Evolutionary conservation across 2,113 vertebrate genomes (phyloP).

Genomic region (Plotosus lineatus): DNA sequence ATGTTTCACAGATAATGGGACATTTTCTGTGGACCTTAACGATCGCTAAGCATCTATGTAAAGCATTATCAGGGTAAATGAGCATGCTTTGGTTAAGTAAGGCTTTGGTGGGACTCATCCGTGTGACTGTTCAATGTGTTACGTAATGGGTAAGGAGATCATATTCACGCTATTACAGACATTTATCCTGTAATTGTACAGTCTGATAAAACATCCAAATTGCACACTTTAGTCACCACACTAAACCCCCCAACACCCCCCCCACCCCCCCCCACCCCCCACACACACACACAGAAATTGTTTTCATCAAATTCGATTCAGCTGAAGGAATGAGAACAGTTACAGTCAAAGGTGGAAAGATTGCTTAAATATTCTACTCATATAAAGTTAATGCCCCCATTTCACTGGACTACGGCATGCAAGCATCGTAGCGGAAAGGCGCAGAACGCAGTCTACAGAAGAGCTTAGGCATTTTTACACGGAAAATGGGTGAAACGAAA

Average conservation of each 20-base stretch:
- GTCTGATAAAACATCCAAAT: not conserved
- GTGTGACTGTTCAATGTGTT: not conserved
- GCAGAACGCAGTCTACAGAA: too few relatives aligned
- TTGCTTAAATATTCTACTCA: too few relatives aligned
- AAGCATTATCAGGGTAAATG: not conserved
- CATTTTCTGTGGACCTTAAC: constrained; percentile 25
- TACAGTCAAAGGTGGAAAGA: too few relatives aligned
- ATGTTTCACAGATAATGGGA: not conserved
- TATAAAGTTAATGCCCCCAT: too few relatives aligned
- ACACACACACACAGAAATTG: too few relatives aligned
- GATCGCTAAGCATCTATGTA: constrained; percentile 4
- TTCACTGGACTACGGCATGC: too few relatives aligned
- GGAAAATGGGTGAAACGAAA: too few relatives aligned
- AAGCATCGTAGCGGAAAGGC: too few relatives aligned
- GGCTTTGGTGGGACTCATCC: not conserved
- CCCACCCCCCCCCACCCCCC: too few relatives aligned
- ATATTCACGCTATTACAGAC: not conserved
- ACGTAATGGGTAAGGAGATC: not conserved
- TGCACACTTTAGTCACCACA: not conserved
- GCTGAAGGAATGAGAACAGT: not conserved
- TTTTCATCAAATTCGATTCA: not conserved
- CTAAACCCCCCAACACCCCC: too few relatives aligned
- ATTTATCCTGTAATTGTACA: not conserved
- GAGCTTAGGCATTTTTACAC: too few relatives aligned
- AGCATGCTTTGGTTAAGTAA: constrained; percentile 1